Evolutionary conservation across 2,797 vertebrate genomes (phyloP).

Genomic region (Pipistrellus kuhlii): DNA sequence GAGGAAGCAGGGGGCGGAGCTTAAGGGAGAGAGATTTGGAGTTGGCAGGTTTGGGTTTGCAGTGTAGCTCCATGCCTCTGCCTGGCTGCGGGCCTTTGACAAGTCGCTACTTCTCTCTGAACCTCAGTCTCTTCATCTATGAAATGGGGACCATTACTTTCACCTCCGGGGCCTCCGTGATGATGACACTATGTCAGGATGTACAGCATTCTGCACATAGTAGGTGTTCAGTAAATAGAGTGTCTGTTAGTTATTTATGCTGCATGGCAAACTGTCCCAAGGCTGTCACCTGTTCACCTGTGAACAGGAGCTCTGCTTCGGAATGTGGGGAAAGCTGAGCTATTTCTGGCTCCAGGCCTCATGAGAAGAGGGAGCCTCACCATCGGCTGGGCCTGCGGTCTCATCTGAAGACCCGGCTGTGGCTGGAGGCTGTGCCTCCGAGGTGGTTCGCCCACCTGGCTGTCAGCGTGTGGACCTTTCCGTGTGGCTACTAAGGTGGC

Average conservation of each 20-base stretch:
- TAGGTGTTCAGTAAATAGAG: fast-evolving
- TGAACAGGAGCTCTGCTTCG: fast-evolving
- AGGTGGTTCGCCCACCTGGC: fast-evolving
- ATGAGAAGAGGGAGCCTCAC: not conserved
- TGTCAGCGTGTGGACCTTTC: fast-evolving
- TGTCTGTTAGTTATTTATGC: no score
- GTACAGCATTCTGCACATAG: fast-evolving
- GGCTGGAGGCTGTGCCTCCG: no score
- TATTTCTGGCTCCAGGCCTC: not conserved
- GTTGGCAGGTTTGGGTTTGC: not conserved
- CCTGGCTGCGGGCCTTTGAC: not conserved
- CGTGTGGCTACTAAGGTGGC: not conserved
- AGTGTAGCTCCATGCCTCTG: not conserved
- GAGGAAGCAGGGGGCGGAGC: not conserved
- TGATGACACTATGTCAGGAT: not conserved
- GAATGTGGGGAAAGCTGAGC: fast-evolving
- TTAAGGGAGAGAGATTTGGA: not conserved
- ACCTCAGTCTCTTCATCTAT: not conserved
- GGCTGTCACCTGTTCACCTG: no score
- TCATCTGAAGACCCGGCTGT: not conserved
- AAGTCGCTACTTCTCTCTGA: not conserved
- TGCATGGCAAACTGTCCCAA: fast-evolving
- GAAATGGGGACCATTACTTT: not conserved
- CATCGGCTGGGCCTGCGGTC: not conserved
- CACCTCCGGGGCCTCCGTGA: not conserved